phyloP scores from a whole-genome alignment of 2,113 vertebrate species.

The Echinops telfairi region DNA sequence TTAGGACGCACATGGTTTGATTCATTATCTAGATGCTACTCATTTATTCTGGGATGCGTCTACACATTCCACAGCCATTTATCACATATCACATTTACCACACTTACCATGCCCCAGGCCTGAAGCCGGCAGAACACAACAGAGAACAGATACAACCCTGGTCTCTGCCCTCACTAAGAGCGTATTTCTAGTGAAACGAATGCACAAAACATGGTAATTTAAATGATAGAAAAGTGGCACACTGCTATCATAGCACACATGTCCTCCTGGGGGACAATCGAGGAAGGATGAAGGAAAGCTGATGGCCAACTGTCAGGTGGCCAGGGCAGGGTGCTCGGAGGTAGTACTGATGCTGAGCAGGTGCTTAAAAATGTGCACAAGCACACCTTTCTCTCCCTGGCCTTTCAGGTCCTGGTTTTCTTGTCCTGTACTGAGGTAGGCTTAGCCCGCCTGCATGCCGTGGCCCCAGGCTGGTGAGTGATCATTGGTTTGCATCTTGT shows the following conservation, averaged over 20 bases:
- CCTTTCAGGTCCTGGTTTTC: not conserved
- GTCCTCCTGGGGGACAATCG: slow-evolving; percentile 4
- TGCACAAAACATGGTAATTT: not conserved
- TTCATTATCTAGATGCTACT: not conserved
- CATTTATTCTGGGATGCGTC: slow-evolving; percentile 25
- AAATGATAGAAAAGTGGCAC: not conserved
- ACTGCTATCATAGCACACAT: slow-evolving; percentile 4
- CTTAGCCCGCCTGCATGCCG: slow-evolving; percentile 5
- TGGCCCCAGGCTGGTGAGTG: not conserved
- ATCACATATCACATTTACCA: not conserved
- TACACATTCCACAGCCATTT: not conserved
- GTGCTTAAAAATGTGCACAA: not conserved
- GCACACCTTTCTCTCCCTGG: not conserved
- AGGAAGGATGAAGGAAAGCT: not conserved
- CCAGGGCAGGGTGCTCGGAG: not conserved
- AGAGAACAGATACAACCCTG: not conserved
- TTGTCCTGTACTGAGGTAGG: slow-evolving; percentile 6
- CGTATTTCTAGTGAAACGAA: slow-evolving; percentile 11
- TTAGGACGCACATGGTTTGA: not conserved
- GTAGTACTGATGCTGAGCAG: not conserved
- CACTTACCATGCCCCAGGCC: not conserved
- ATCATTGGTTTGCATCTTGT: slow-evolving; percentile 40
- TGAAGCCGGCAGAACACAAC: not conserved
- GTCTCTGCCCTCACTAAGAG: not conserved
- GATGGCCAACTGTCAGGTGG: not conserved